phyloP scores from a whole-genome alignment of 2,888 invertebrate genomes.

The Conops quadrifasciatus region DNA sequence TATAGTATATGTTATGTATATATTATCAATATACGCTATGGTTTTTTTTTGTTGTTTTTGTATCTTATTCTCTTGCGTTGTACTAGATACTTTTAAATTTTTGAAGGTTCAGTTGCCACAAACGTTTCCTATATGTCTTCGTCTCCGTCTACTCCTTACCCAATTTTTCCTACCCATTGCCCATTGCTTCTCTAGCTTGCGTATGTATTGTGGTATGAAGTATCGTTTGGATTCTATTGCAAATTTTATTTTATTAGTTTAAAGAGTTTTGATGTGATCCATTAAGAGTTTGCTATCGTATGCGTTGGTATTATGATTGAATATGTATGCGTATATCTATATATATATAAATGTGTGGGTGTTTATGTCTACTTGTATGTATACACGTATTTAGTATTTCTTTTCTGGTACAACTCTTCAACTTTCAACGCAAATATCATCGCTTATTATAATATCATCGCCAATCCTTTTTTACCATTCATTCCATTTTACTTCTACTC shows the following conservation, averaged over 20 bases:
- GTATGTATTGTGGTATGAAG: background rate
- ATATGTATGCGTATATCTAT: background rate
- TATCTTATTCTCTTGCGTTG: slow-evolving; percentile 29
- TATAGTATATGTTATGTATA: background rate
- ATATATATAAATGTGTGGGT: background rate
- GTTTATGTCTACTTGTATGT: background rate
- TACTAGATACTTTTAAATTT: slow-evolving; percentile 29
- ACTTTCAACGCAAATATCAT: background rate
- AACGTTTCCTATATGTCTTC: background rate
- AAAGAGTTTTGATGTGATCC: background rate
- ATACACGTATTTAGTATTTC: background rate
- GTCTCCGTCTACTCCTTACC: background rate
- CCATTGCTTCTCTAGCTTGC: background rate
- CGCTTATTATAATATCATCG: background rate
- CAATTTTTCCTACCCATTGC: background rate
- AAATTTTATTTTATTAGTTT: background rate
- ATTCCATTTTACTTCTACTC: background rate
- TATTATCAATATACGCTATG: too few relatives aligned
- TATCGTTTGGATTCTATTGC: background rate
- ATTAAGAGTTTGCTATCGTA: background rate
- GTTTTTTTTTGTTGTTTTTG: too few relatives aligned
- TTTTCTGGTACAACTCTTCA: background rate
- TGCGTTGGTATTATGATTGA: background rate
- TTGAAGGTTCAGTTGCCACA: slow-evolving; percentile 13
- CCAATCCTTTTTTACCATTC: background rate